phyloP scores from a whole-genome alignment of 2,113 vertebrate genomes.

The Pteropus alecto region DNA sequence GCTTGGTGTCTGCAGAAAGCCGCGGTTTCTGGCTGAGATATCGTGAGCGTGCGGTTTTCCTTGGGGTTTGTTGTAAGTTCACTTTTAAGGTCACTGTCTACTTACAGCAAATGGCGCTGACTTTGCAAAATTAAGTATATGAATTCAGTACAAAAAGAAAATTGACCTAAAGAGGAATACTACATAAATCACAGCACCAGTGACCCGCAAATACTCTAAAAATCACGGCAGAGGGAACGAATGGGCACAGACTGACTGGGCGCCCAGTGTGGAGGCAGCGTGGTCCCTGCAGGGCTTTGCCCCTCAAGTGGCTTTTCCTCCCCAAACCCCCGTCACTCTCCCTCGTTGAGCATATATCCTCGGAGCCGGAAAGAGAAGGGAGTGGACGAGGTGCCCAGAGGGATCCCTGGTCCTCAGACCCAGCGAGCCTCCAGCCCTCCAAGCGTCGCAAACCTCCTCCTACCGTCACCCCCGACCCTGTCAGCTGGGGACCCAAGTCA shows the following conservation, averaged over 20 bases:
- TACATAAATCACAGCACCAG: neutral
- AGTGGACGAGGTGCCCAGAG: rapidly evolving
- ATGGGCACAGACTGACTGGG: neutral
- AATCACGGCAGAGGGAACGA: neutral
- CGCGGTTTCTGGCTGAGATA: neutral
- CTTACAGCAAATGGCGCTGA: neutral
- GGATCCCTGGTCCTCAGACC: neutral
- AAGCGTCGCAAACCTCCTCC: neutral
- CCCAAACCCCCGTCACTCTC: no score
- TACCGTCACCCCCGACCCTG: neutral
- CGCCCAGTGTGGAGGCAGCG: rapidly evolving
- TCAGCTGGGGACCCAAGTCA: neutral
- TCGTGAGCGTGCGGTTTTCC: neutral
- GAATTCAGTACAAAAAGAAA: neutral
- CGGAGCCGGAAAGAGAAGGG: neutral
- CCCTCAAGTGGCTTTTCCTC: neutral
- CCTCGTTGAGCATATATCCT: rapidly evolving
- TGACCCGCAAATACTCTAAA: rapidly evolving
- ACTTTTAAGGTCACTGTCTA: neutral
- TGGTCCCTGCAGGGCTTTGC: neutral
- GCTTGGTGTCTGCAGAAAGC: neutral
- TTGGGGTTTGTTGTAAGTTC: neutral
- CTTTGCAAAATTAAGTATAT: neutral
- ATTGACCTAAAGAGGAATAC: neutral
- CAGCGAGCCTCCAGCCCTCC: neutral